A percentile compares a stretch with the other conserved stretches of the same genome.
Conservation (phyloP, 1,140 invertebrate genomes). For the Frieseomelitta varia region DNA sequence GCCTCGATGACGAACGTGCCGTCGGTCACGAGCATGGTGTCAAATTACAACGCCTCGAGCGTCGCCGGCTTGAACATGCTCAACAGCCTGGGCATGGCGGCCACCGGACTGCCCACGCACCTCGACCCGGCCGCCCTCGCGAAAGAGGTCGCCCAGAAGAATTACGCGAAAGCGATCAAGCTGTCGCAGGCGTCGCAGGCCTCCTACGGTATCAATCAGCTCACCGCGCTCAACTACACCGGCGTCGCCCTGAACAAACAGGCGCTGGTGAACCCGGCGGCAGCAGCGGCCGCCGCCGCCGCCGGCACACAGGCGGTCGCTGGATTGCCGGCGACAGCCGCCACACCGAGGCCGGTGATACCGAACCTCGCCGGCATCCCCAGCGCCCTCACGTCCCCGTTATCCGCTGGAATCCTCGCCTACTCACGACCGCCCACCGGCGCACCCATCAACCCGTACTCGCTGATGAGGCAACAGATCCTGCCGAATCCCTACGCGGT, state of each 20-base stretch:
- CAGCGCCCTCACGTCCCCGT: conserved; percentile 70
- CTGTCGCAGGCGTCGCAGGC: conserved; percentile 81
- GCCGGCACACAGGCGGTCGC: conserved; percentile 75
- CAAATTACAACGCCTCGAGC: conserved; percentile 72
- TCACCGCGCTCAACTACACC: conserved; percentile 89
- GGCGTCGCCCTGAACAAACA: conserved; percentile 89
- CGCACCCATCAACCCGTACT: conserved; percentile 82
- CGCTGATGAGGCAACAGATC: conserved; percentile 81
- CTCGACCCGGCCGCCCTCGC: conserved; percentile 85
- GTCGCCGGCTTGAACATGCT: conserved; percentile 77
- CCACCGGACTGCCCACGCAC: conserved; percentile 64
- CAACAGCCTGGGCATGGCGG: conserved; percentile 72
- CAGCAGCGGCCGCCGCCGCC: conserved; percentile 60
- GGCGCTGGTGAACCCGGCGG: conserved; percentile 74
- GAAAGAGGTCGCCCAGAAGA: conserved; percentile 90
- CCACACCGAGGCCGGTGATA: conserved; percentile 71
- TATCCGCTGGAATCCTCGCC: conserved; percentile 81
- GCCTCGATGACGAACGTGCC: conserved; percentile 67
- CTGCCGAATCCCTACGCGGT: conserved; percentile 74
- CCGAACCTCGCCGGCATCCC: conserved; percentile 73
- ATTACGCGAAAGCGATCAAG: conserved; percentile 87
- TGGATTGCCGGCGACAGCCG: conserved; percentile 60
- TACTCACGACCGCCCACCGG: conserved; percentile 83
- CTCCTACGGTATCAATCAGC: conserved; percentile 78
- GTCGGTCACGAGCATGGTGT: conserved; percentile 70